Evolutionary conservation across 2,113 vertebrate genomes (phyloP).

Genomic region (Sebastes fasciatus): DNA sequence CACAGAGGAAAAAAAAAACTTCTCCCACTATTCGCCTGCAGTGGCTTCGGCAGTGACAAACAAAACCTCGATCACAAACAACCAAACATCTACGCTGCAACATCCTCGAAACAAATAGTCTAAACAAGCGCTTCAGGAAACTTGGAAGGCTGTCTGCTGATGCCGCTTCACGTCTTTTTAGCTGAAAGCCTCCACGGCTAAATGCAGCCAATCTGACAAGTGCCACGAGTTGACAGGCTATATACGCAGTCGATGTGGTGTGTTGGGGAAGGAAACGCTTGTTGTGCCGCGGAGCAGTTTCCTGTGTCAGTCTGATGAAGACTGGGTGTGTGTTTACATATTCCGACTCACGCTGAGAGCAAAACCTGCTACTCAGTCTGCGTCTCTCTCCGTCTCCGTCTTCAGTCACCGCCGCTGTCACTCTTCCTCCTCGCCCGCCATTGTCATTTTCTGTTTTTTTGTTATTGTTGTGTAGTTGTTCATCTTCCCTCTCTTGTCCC

Average conservation of each 20-base stretch:
- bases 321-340: conserved; percentile 34
- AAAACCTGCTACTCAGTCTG: conserved; percentile 26
- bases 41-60: background rate
- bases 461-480: background rate
- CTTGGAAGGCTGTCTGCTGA: background rate
- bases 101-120: conserved; percentile 8
- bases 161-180: conserved; percentile 6
- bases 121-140: conserved; percentile 19
- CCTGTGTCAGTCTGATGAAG: conserved; percentile 39
- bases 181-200: conserved; percentile 16
- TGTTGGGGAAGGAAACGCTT: conserved; percentile 23
- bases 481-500: background rate
- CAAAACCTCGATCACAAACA: background rate
- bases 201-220: conserved; percentile 50
- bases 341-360: conserved; percentile 16
- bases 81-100: background rate
- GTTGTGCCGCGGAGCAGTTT: conserved; percentile 20
- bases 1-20: conserved; percentile 1
- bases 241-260: background rate
- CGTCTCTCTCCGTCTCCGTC: conserved; percentile 2
- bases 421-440: conserved; percentile 17
- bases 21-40: conserved; percentile 6
- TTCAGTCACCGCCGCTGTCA: conserved; percentile 43
- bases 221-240: conserved; percentile 36
- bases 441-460: conserved; percentile 2